Evolutionary conservation across 2,888 invertebrate species (phyloP), one percentile per base, ranked within the genome.

Genomic region (Ochropleura plecta): DNA sequence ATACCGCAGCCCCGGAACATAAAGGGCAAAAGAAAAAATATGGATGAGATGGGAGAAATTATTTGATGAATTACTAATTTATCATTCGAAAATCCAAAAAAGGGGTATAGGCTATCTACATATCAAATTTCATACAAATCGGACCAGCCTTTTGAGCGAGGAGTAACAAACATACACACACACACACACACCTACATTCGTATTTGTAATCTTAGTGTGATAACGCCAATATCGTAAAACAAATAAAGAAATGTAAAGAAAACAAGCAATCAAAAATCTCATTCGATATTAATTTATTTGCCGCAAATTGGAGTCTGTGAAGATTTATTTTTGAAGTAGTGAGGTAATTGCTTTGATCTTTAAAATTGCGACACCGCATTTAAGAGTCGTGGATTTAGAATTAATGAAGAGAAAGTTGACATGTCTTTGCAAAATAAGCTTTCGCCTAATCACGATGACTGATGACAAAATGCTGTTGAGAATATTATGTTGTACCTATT

Each of bases 381-480:
- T 30, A 57, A 55, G 46, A 69, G 14, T 62, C 30, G n/a, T 55
- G 0, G 42, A 49, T 62, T 67, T 69, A 49, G 44, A 62, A 68
- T 79, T 68, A 20, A 60, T 51, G 40, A 30, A 74, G 81, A 74
- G 81, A 81, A 79, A 81, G 83, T 68, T 69, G 55, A 51, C 49
- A 67, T 30, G 59, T 70, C 18, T 69, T 57, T 57, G 69, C 66
- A 83, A 57, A 77, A 44, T 67, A 68, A 73, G 67, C 62, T 70
- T 81, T 70, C 51, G 64, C 48, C 16, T 53, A 51, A 79, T 83
- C 83, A 81, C n/a, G 76, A 63, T 80, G 77, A 77, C 59, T 42
- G 55, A 48, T 70, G 78, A 82, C 65, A 69, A 72, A 30, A 46
- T 55, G 20, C 18, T 20, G 8, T 18, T 66, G 7, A 65, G 44